Evolutionary conservation across 2,888 invertebrate genomes (phyloP).

Genomic region (Agriopis leucophaearia): DNA sequence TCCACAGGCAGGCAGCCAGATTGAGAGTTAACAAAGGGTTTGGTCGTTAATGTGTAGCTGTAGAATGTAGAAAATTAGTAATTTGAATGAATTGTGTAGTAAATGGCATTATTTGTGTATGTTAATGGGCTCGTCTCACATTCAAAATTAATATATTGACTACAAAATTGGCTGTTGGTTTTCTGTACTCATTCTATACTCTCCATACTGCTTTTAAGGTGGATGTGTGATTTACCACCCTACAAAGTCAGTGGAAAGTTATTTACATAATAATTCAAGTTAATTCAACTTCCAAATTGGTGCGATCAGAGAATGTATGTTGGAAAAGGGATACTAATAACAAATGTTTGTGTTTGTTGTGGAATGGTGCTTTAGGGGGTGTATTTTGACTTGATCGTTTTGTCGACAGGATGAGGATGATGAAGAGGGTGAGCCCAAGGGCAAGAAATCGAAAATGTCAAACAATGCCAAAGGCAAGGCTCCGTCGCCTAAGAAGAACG

Average conservation of each 20-base stretch:
- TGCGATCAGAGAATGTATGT: constrained; percentile 1
- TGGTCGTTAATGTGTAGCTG: constrained; percentile 21
- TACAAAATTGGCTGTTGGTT: constrained; percentile 78
- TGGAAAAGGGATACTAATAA: not conserved
- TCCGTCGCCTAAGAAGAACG: constrained; percentile 90
- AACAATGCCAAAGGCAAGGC: constrained; percentile 90
- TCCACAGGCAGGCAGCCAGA: constrained; percentile 5
- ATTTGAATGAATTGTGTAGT: constrained; percentile 39
- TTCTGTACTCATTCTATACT: constrained; percentile 68
- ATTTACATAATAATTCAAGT: not conserved
- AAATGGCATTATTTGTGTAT: constrained; percentile 4
- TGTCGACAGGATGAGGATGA: constrained; percentile 88
- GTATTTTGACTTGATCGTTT: constrained; percentile 6
- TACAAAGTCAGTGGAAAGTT: not conserved
- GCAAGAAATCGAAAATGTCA: constrained; percentile 91
- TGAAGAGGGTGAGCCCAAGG: constrained; percentile 92
- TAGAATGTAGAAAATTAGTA: constrained; percentile 5
- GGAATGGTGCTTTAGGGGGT: not conserved
- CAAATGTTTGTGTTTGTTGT: not conserved
- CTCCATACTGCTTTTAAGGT: not conserved
- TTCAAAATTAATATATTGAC: not conserved
- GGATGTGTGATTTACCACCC: not conserved
- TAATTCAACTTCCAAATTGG: not conserved
- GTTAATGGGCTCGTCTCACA: not conserved
- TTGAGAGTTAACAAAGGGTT: constrained; percentile 13